A percentile compares a stretch with the other conserved stretches of the same genome.
Evolutionary conservation across 2,113 vertebrate genomes (phyloP).

Genomic region (Neodon shergylaensis): DNA sequence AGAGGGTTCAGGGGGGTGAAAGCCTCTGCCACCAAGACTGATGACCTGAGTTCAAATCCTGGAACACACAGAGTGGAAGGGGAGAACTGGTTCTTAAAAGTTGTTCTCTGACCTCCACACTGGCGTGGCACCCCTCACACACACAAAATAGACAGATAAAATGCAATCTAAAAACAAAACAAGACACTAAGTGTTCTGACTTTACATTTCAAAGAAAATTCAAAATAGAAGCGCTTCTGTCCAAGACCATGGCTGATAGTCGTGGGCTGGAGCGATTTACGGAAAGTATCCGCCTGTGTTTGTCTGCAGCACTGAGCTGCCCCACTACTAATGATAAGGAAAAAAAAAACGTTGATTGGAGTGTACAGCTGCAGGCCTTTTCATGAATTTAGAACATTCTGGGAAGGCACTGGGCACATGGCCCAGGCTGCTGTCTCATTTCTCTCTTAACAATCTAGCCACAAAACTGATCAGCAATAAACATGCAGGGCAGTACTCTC

Average conservation of each 20-base stretch:
- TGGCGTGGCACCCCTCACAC: accelerated
- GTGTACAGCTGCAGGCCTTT: neutral
- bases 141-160: neutral
- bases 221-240: neutral
- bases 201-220: neutral
- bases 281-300: neutral
- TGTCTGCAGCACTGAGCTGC: neutral
- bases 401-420: neutral
- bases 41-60: neutral
- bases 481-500: neutral
- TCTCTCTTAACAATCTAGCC: neutral
- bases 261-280: no score
- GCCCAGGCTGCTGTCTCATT: neutral
- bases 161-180: neutral
- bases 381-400: neutral
- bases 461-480: conserved; percentile 14
- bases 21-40: neutral
- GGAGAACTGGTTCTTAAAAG: neutral
- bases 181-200: neutral
- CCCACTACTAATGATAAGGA: neutral
- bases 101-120: neutral
- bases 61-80: no score
- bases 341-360: neutral
- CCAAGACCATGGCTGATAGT: neutral
- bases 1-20: no score